These are phyloP conservation scores for Thermophis baileyi DNA, from an alignment of 2,113 vertebrate genomes.

Conservation along the genomic window DNA sequence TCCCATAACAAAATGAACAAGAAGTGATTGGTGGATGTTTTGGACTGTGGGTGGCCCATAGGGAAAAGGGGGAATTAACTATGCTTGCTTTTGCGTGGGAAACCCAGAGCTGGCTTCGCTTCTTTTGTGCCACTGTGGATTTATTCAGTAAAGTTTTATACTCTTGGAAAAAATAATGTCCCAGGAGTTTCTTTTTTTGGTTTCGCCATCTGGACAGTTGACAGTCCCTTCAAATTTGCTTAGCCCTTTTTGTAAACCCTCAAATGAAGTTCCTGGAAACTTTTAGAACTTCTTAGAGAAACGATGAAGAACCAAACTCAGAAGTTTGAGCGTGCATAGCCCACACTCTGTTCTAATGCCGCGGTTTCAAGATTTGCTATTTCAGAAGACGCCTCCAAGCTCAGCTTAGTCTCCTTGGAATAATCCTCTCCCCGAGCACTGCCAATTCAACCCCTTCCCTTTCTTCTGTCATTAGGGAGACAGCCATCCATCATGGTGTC, in stretches of 20 bases:
- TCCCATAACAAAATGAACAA: too few species aligned
- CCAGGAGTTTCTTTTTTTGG: too few species aligned
- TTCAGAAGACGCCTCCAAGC: not conserved
- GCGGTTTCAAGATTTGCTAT: not conserved
- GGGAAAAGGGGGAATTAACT: too few species aligned
- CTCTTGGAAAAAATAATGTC: too few species aligned
- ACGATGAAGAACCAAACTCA: not conserved
- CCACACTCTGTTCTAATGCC: not conserved
- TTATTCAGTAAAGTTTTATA: too few species aligned
- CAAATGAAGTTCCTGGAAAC: not conserved
- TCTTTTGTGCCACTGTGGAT: too few species aligned
- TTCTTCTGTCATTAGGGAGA: not conserved
- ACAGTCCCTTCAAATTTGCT: not conserved
- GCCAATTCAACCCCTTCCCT: not conserved
- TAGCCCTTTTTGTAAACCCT: not conserved
- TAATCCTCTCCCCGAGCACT: not conserved
- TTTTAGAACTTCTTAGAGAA: not conserved
- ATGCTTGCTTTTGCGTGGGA: too few species aligned
- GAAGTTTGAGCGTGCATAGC: not conserved
- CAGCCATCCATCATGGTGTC: not conserved
- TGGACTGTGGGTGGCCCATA: too few species aligned
- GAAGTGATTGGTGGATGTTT: too few species aligned
- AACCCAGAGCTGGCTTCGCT: too few species aligned
- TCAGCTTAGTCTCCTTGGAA: not conserved
- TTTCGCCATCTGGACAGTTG: too few species aligned